A percentile compares a stretch with the other conserved stretches of the same genome.
These are phyloP conservation scores for Cydia strobilella DNA, from an alignment of 1,140 invertebrate genomes.

Conservation along the genomic window DNA sequence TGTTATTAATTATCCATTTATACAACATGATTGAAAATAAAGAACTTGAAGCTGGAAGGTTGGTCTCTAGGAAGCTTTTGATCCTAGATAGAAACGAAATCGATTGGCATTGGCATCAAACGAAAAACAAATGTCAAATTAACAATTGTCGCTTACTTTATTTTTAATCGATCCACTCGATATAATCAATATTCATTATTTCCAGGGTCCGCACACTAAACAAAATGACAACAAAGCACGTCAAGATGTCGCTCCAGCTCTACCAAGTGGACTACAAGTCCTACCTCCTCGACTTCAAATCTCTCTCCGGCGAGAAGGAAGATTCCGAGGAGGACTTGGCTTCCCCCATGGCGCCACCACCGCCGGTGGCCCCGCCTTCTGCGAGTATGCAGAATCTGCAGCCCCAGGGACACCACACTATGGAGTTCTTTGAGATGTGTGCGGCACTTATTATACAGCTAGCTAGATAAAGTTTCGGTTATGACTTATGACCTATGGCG, in stretches of 20 bases:
- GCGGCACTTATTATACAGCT: conserved; percentile 98
- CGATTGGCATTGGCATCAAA: no score
- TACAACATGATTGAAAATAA: no score
- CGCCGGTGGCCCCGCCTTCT: conserved; percentile 53
- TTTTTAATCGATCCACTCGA: no score
- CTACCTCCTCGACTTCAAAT: conserved; percentile 99
- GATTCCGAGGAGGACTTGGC: conserved; percentile 82
- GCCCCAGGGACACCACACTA: conserved; percentile 92
- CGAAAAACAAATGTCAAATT: no score
- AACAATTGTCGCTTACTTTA: no score
- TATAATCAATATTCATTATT: conserved; percentile 25
- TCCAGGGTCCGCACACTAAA: conserved; percentile 94
- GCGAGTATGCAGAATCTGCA: conserved; percentile 61
- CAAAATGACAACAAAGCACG: conserved; percentile 88
- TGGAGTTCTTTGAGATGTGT: conserved; percentile 99
- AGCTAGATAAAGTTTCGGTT: conserved; percentile 85
- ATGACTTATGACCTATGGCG: no score
- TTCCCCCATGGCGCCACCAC: conserved; percentile 59
- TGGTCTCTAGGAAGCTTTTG: no score
- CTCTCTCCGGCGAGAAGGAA: conserved; percentile 89
- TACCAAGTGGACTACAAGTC: conserved; percentile 99
- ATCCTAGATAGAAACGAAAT: no score
- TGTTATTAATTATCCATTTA: no score
- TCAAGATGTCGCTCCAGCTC: conserved; percentile 98
- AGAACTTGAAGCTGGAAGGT: no score